These are phyloP conservation scores for Suncus etruscus DNA, from an alignment of 2,113 vertebrate species.

Conservation along the genomic window DNA sequence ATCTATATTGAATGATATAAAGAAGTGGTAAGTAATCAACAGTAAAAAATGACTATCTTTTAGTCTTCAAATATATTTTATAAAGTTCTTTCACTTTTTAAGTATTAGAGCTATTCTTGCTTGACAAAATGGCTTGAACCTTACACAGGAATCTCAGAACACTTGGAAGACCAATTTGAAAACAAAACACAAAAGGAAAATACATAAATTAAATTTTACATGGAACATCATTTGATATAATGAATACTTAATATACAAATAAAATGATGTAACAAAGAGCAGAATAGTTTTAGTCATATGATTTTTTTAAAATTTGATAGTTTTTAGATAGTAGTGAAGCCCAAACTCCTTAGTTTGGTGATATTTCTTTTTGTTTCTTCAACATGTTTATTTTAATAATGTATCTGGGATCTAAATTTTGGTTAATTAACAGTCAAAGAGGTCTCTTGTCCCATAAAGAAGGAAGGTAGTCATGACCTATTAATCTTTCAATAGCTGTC, in stretches of 20 bases:
- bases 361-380: neutral
- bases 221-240: conserved; percentile 24
- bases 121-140: neutral
- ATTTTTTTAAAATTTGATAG: conserved; percentile 38
- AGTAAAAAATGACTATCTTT: conserved; percentile 52
- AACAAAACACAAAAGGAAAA: conserved; percentile 60
- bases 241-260: conserved; percentile 48
- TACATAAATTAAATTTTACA: conserved; percentile 51
- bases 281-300: conserved; percentile 34
- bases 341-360: neutral
- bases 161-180: conserved; percentile 65
- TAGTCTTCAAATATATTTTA: conserved; percentile 67
- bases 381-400: neutral
- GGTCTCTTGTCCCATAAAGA: neutral
- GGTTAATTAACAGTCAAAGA: conserved; percentile 41
- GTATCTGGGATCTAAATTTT: neutral
- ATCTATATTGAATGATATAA: conserved; percentile 74
- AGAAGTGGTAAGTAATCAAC: conserved; percentile 25
- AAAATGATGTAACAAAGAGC: conserved; percentile 12
- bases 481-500: conserved; percentile 28
- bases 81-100: conserved; percentile 48
- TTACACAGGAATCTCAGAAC: conserved; percentile 24
- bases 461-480: neutral
- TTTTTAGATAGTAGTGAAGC: neutral
- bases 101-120: conserved; percentile 50